Conservation (phyloP, 1,140 invertebrate genomes). For the Choristoneura fumiferana region DNA sequence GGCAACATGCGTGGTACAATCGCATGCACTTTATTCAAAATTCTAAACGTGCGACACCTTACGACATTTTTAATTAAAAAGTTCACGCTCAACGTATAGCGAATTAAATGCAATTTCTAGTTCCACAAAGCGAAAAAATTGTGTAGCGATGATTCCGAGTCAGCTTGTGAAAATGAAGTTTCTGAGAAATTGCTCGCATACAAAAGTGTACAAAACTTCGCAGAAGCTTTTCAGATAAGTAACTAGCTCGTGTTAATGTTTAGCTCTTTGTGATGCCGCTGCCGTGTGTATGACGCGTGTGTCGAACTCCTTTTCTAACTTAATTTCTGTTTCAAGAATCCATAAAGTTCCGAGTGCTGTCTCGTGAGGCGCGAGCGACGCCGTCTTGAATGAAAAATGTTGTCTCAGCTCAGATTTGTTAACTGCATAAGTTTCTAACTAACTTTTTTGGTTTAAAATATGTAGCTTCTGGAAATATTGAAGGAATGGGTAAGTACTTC, state of each 20-base stretch:
- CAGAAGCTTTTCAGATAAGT: constrained; percentile 67
- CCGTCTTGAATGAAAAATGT: constrained; percentile 46
- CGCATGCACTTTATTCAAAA: too few relatives aligned
- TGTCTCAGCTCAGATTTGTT: constrained; percentile 12
- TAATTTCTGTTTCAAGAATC: constrained; percentile 65
- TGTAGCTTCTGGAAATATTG: background rate
- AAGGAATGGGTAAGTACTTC: too few relatives aligned
- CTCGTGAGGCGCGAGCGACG: constrained; percentile 28
- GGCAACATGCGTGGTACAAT: too few relatives aligned
- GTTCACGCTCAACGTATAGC: background rate
- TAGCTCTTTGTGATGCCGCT: constrained; percentile 62
- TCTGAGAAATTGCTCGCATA: constrained; percentile 49
- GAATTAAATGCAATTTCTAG: background rate
- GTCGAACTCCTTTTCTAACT: constrained; percentile 65
- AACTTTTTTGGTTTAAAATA: constrained; percentile 12
- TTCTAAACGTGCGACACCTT: too few relatives aligned
- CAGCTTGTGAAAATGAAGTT: constrained; percentile 41
- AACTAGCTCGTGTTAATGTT: constrained; percentile 68
- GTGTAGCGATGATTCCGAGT: constrained; percentile 15
- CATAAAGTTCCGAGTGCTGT: constrained; percentile 59
- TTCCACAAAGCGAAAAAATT: constrained; percentile 6
- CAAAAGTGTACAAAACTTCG: constrained; percentile 58
- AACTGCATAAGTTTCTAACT: constrained; percentile 13
- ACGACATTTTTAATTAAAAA: too few relatives aligned
- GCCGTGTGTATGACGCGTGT: constrained; percentile 46